phyloP scores from a whole-genome alignment of 2,113 vertebrate genomes.

The Campylomormyrus numenius region DNA sequence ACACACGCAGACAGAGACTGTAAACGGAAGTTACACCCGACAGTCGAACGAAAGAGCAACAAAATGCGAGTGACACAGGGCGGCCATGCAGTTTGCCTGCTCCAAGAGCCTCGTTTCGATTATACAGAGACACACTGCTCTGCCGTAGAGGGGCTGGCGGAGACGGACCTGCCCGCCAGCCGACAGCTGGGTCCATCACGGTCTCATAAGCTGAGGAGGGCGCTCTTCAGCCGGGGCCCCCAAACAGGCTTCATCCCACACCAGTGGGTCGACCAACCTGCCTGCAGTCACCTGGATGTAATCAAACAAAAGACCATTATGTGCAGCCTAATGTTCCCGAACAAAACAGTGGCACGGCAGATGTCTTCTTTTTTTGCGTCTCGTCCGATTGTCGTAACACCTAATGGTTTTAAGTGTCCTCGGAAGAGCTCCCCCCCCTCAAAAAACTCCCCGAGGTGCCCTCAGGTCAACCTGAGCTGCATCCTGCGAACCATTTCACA shows the following conservation, averaged over 20 bases:
- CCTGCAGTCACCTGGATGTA: neutral
- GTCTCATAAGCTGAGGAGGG: neutral
- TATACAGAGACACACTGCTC: neutral
- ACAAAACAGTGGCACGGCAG: slow-evolving; percentile 47
- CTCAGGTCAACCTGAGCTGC: neutral
- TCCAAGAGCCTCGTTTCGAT: neutral
- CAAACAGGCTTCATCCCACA: neutral
- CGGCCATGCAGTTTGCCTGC: neutral
- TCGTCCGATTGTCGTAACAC: slow-evolving; percentile 36
- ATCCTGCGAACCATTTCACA: neutral
- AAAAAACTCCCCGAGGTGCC: neutral
- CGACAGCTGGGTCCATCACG: neutral
- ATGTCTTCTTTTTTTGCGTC: slow-evolving; percentile 52
- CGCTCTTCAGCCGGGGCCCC: neutral
- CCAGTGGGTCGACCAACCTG: neutral
- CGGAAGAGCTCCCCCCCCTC: neutral
- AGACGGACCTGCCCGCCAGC: neutral
- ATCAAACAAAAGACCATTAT: slow-evolving; percentile 11
- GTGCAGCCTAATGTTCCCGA: slow-evolving; percentile 43
- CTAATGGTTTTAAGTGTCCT: slow-evolving; percentile 49
- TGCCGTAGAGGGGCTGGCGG: neutral
- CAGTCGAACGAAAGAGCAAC: neutral
- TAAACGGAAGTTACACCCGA: neutral
- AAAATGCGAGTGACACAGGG: neutral
- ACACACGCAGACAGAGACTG: neutral